A percentile compares a stretch with the other conserved stretches of the same genome.
Evolutionary conservation across 2,797 vertebrate species (phyloP).

Genomic region (Chrysocyon brachyurus): DNA sequence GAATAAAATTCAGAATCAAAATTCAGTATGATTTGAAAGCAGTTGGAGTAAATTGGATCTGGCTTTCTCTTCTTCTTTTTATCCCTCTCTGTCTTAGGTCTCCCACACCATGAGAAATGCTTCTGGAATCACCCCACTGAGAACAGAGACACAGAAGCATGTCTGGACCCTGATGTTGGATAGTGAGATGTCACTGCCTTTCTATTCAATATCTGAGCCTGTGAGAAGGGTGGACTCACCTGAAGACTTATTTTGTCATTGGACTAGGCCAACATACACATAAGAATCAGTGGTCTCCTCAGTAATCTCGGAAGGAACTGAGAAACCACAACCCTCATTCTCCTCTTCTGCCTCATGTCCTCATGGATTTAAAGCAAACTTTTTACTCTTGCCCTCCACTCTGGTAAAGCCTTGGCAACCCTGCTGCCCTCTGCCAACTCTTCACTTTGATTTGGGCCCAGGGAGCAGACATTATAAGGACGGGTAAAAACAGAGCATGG

Average conservation of each 20-base stretch:
- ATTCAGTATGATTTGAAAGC: background rate
- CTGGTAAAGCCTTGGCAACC: conserved; percentile 67
- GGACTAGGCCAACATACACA: background rate
- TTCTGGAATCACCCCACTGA: background rate
- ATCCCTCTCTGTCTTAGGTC: background rate
- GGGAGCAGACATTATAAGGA: conserved; percentile 73
- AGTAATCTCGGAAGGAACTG: background rate
- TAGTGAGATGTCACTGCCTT: background rate
- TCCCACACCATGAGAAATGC: background rate
- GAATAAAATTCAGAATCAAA: background rate
- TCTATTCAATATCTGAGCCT: background rate
- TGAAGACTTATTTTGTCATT: background rate
- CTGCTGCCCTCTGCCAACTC: conserved; percentile 38
- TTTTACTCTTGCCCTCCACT: conserved; percentile 75
- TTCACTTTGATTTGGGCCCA: conserved; percentile 49
- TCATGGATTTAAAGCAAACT: conserved; percentile 71
- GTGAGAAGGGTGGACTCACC: background rate
- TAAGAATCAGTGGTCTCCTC: background rate
- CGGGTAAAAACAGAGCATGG: conserved; percentile 79
- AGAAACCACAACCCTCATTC: conserved; percentile 32
- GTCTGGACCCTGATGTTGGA: background rate
- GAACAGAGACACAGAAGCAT: background rate
- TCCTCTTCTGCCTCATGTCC: conserved; percentile 26
- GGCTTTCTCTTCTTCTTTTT: background rate
- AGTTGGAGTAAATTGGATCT: background rate